These are phyloP conservation scores for Pentalonia nigronervosa DNA, from an alignment of 1,140 invertebrate genomes.

Conservation along the genomic window DNA sequence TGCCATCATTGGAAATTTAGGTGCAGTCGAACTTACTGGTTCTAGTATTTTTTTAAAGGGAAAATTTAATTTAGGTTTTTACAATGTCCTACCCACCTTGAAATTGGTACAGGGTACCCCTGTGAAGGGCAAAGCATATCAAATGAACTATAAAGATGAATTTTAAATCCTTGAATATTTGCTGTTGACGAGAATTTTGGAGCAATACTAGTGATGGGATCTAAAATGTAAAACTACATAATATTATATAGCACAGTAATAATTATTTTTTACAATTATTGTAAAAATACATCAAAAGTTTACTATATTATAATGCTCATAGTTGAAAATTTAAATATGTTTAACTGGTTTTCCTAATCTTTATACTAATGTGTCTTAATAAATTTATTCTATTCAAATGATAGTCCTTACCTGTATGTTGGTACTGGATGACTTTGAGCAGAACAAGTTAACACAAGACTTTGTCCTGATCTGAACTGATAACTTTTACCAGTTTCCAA, in stretches of 20 bases:
- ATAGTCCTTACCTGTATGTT: slow-evolving; percentile 66
- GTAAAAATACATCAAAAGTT: not conserved
- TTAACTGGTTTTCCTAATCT: not conserved
- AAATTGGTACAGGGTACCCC: slow-evolving; percentile 74
- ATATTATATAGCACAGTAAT: not conserved
- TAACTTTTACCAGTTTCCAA: slow-evolving; percentile 67
- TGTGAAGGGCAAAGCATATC: slow-evolving; percentile 72
- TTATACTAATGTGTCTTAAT: not conserved
- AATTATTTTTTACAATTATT: not conserved
- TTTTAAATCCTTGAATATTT: slow-evolving; percentile 62
- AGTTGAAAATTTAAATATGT: not conserved
- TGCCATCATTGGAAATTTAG: slow-evolving; percentile 64
- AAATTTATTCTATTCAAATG: not conserved
- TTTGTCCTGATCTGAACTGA: slow-evolving; percentile 67
- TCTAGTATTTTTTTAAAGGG: slow-evolving; percentile 64
- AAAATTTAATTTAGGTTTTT: not conserved
- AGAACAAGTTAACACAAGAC: slow-evolving; percentile 67
- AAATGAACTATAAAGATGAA: slow-evolving; percentile 69
- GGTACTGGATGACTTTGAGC: slow-evolving; percentile 74
- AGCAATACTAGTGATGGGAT: slow-evolving; percentile 72
- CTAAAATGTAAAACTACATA: slow-evolving; percentile 63
- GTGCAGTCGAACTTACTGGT: slow-evolving; percentile 72
- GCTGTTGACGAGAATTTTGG: slow-evolving; percentile 65
- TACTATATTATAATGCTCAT: not conserved
- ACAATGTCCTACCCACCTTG: slow-evolving; percentile 69